Evolutionary conservation across 35 echinoderm and acorn worm genomes (phyloP), one percentile per base, ranked within the genome.

Genomic region (Holothuria glaberrima): DNA sequence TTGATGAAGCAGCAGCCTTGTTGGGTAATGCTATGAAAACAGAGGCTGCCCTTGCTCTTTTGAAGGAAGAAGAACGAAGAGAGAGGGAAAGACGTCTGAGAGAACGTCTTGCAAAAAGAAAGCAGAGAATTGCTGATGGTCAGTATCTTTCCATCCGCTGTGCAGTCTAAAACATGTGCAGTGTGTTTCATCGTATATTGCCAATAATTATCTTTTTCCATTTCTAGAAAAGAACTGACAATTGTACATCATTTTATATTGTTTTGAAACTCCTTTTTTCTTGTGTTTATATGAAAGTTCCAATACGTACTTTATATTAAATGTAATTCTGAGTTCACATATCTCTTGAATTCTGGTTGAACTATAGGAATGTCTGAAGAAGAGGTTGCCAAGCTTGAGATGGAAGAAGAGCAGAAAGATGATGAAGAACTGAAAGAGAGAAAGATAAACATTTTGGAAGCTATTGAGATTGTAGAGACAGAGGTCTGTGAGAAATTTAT

Each of bases 341-440:
- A n/a, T 30, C 31, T 30, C 17, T 26, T 68, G 4, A 68, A 18
- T 6, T 38, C 38, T 31, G 0, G 3, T 35, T 12, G 41, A 17
- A 17, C 19, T 16, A 5, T 58, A 97, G 95, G 95, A 29, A 97
- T 97, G 95, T 85, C 50, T 22, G 88, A 93, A 50, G 92, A 94
- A 72, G 95, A 97, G 63, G 64, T 90, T 22, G 68, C 91, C 59
- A 87, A 67, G 33, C 86, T 97, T 28, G 95, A 97, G 73, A 60
- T 90, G 31, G 90, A 97, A 28, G 92, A 92, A 36, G 90, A 91
- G 22, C 12, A 92, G 63, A 90, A 92, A 72, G 95, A 97, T 80
- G 95, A 97, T 58, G 92, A 97, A 71, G 91, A 93, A 64, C 68
- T 90, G 25, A 90, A 87, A 86, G 89, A 97, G 27, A 89, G 85